A percentile compares a stretch with the other conserved stretches of the same genome.
These are phyloP conservation scores for Raja brachyura DNA, from an alignment of 2,113 vertebrate genomes.

Conservation along the genomic window DNA sequence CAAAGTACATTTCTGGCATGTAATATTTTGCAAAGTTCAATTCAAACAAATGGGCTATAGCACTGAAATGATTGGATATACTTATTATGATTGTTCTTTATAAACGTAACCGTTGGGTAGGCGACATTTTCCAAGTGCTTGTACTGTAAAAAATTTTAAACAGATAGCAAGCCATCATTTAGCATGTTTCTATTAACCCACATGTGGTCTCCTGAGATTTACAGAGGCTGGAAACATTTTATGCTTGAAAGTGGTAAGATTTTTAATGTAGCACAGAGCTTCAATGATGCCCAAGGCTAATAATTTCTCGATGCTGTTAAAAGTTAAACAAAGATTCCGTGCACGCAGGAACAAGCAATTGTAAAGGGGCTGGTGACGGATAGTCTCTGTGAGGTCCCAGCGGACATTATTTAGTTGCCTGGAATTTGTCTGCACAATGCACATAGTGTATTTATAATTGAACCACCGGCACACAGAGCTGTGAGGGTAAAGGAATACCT, in stretches of 20 bases:
- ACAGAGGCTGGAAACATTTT: not conserved
- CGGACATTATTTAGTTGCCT: slow-evolving; percentile 27
- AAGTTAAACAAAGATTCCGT: slow-evolving; percentile 18
- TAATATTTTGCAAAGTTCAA: not conserved
- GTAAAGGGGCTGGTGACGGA: not conserved
- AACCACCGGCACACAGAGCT: not conserved
- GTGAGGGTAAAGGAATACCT: slow-evolving; percentile 8
- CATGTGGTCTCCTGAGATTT: not conserved
- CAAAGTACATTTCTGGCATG: not conserved
- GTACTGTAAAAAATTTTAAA: not conserved
- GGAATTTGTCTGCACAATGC: not conserved
- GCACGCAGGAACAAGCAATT: slow-evolving; percentile 21
- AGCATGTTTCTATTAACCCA: no score
- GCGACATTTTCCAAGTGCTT: not conserved
- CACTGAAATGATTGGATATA: not conserved
- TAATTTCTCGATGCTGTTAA: not conserved
- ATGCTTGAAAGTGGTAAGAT: not conserved
- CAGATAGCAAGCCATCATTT: not conserved
- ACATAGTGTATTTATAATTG: slow-evolving; percentile 14
- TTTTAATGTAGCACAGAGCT: not conserved
- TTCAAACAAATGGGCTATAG: not conserved
- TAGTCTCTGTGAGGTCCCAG: slow-evolving; percentile 1
- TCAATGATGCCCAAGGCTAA: not conserved
- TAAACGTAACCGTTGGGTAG: not conserved
- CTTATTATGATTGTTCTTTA: not conserved